Evolutionary conservation across 1,140 invertebrate species (phyloP).

Genomic region (Sminthurinus signatus): DNA sequence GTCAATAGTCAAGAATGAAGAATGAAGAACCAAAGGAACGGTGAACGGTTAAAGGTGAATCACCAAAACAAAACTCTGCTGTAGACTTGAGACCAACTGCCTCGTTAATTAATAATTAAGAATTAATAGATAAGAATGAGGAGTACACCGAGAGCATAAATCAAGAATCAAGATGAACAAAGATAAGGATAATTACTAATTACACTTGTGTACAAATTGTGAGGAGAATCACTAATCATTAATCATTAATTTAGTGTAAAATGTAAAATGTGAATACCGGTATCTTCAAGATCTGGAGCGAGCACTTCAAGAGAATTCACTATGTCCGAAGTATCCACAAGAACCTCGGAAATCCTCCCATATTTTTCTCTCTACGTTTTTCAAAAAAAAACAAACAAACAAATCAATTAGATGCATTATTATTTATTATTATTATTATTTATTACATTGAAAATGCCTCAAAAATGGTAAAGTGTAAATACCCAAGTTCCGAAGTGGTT

Average conservation of each 20-base stretch:
- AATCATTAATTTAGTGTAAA: too few relatives aligned
- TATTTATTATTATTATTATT: too few relatives aligned
- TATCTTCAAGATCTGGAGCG: slow-evolving; percentile 60
- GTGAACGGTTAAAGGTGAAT: too few relatives aligned
- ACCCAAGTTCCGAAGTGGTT: slow-evolving; percentile 41
- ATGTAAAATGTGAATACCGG: slow-evolving; percentile 19
- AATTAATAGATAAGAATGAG: too few relatives aligned
- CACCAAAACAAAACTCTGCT: too few relatives aligned
- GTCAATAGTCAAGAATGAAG: too few relatives aligned
- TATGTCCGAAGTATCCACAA: slow-evolving; percentile 62
- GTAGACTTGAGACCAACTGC: too few relatives aligned
- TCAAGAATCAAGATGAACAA: background rate
- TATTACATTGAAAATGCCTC: too few relatives aligned
- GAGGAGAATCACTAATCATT: background rate
- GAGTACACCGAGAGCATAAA: background rate
- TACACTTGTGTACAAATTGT: background rate
- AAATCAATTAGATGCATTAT: too few relatives aligned
- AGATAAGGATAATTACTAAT: background rate
- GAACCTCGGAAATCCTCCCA: slow-evolving; percentile 49
- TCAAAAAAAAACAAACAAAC: too few relatives aligned
- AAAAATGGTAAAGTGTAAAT: too few relatives aligned
- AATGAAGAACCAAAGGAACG: too few relatives aligned
- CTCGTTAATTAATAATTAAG: background rate
- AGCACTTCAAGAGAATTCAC: slow-evolving; percentile 71
- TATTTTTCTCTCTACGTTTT: slow-evolving; percentile 41